Evolutionary conservation across 2,888 invertebrate species (phyloP), one percentile per base, ranked within the genome.

Genomic region (Mesorhabditis sp.): DNA sequence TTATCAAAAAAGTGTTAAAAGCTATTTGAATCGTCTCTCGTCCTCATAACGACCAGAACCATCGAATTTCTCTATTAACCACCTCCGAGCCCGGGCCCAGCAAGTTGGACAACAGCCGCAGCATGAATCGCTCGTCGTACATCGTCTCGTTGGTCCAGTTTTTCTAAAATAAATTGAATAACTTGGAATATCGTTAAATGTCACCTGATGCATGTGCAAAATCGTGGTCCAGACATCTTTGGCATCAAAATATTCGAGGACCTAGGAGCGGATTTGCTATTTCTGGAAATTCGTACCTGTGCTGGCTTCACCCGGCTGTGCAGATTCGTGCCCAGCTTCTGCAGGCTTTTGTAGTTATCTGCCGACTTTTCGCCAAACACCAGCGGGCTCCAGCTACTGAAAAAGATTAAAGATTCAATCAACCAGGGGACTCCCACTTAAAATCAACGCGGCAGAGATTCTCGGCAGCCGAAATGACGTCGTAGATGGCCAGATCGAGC

Each of bases 211-310:
- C 7, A 10, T 13, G n/a, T 50, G 58, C 7, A 50, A n/a, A 50
- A 50, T n/a, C 58, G 58, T 50, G 58, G 58, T 50, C 58, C 58
- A 50, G n/a, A 50, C 10, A n/a, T 50, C n/a, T n/a, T 50, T 50
- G 7, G 7, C 10, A 50, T 50, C 58, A 2, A 50, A 50, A n/a
- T 50, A 50, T 50, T 50, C 10, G n/a, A 50, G 58, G n/a, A 50
- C 58, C 58, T 50, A 50, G n/a, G n/a, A 50, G n/a, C 58, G 10
- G n/a, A 50, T 50, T 13, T 50, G n/a, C 58, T n/a, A 50, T 10
- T 50, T 50, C 7, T 50, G n/a, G 2, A n/a, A 50, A 50, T 13
- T 13, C 10, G 10, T 13, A 50, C 58, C 58, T 50, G 7, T 10
- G 10, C n/a, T 50, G 58, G 58, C n/a, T 50, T n/a, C n/a, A 50